Evolutionary conservation across 2,888 invertebrate species (phyloP), one percentile per base, ranked within the genome.

Genomic region (Deilephila porcellus): DNA sequence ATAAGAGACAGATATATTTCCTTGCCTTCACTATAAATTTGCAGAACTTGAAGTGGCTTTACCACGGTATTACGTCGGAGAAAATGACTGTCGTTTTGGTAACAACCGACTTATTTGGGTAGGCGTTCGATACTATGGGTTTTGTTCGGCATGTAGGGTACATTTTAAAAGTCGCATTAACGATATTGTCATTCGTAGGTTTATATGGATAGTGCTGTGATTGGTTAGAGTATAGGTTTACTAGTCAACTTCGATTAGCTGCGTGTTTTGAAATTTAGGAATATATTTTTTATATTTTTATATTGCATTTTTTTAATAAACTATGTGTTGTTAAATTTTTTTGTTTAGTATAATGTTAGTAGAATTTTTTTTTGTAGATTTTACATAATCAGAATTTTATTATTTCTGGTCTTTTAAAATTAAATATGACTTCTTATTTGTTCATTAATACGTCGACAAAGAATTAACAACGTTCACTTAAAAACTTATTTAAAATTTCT

Each of bases 11-110:
- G 77, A 73, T 64, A 83, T 81, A 88, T 75, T 78, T 87, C 80
- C 76, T 75, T 74, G 74, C 79, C 76, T 80, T 76, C 81, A 78
- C 76, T 82, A 80, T 83, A 86, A 88, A 85, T 91, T 92, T 90
- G 92, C 92, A 93, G 90, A 92, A 91, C 91, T 92, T 87, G 89
- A 90, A 89, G 91, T 90, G 87, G 86, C 85, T 88, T 85, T 90
- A 91, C 93, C 89, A 84, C 82, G 90, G 87, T 87, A 90, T 88
- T 90, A 88, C 88, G 88, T 89, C 86, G 88, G 86, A 84, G 87
- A 89, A 86, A 88, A 89, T 89, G 89, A 88, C 89, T 84, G 86
- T 89, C 91, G 90, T 87, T 88, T 88, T 84, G 82, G 82, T 87
- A 84, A 81, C 84, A 92, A 77, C 85, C 89, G 83, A 79, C 86